A percentile compares a stretch with the other conserved stretches of the same genome.
These are phyloP conservation scores for Rynchops niger DNA, from an alignment of 2,113 vertebrate genomes.

Conservation along the genomic window DNA sequence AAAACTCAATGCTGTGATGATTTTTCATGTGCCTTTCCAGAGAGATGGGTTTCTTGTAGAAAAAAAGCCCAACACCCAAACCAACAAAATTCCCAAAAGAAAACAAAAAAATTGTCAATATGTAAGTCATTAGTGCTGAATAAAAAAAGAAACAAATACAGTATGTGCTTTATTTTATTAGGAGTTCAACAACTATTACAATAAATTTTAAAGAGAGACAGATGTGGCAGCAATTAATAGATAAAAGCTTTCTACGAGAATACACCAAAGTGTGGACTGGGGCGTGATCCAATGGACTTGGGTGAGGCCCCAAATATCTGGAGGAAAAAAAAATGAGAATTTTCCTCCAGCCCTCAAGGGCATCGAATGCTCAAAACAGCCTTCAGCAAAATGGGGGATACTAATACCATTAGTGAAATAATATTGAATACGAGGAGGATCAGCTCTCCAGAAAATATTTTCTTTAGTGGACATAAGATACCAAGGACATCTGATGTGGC, in stretches of 20 bases:
- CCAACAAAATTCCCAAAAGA: not conserved
- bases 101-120: not conserved
- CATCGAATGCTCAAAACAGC: not conserved
- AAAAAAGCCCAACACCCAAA: not conserved
- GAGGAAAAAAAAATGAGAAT: not conserved
- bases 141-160: slow-evolving; percentile 7
- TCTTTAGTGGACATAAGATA: not conserved
- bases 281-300: not conserved
- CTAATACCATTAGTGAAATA: not conserved
- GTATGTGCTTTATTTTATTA: slow-evolving; percentile 13
- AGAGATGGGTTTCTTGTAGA: not conserved
- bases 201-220: slow-evolving; percentile 22
- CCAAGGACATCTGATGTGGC: not conserved
- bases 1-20: not conserved
- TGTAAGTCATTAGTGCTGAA: slow-evolving; percentile 8
- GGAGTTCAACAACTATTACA: not conserved
- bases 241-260: not conserved
- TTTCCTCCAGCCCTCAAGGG: not conserved
- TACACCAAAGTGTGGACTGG: not conserved
- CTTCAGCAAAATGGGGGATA: not conserved
- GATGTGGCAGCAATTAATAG: slow-evolving; percentile 5
- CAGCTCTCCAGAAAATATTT: not conserved
- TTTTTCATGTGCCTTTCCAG: not conserved
- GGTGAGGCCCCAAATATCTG: not conserved
- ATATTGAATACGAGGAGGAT: not conserved